Evolutionary conservation across 2,888 invertebrate genomes (phyloP), one percentile per base, ranked within the genome.

Genomic region (Tetragnatha montana): DNA sequence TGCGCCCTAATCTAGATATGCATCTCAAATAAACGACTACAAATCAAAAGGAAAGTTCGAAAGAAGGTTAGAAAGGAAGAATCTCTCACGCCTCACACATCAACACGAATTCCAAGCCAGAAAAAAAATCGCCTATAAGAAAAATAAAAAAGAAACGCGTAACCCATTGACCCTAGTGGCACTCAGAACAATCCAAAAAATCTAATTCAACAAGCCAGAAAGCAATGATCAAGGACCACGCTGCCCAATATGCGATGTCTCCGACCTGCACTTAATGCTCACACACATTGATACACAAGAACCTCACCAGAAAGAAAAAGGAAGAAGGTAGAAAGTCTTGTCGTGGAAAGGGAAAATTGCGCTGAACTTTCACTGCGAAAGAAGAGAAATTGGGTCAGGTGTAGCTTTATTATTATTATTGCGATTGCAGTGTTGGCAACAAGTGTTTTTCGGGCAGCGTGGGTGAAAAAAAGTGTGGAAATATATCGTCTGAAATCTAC

Each of bases 361-460:
- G 83, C 75, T 88, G 82, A 88, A 88, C 88, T 88, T 88, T 88
- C 88, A 21, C 88, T 82, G 86, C 79, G 71, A 79, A 82, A 49
- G 14, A 47, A 49, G 70, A 78, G 60, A 82, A 88, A 83, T 71
- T 88, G 60, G 88, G 88, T 88, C 88, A 88, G 83, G 73, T 88
- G 88, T 71, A 78, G 73, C 35, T 35, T 35, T 35, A 35, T 35
- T 35, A 35, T 82, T 78, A 88, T 79, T 79, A 82, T 60, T 3
- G 60, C 51, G 70, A 35, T 35, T 35, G 35, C 35, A 88, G 78
- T 79, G 83, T 83, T 83, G 68, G 78, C 82, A 88, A 88, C 74
- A 88, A 49, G 73, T 88, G 88, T 83, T 88, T 88, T 49, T 88
- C 83, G 69, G 22, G 21, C 19, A 8, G 83, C 79, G 88, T 88